Evolutionary conservation across 2,888 invertebrate species (phyloP), one percentile per base, ranked within the genome.

Genomic region (Atrina japonica): DNA sequence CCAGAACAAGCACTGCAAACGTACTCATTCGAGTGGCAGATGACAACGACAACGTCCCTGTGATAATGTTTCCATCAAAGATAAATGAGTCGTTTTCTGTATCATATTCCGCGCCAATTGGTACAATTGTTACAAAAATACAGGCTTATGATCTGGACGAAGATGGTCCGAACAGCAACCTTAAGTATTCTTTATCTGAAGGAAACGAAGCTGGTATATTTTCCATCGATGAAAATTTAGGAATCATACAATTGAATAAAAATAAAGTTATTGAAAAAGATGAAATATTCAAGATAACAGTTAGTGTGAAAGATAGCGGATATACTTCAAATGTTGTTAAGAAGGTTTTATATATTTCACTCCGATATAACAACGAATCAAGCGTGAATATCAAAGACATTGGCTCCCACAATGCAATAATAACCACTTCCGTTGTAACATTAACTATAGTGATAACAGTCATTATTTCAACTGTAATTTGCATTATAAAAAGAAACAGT

Each of bases 381-480:
- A 21, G 30, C 16, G 11, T 35, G 6, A 14, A 29, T n/a, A 16
- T 27, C 1, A 27, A 43, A 11, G 67, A 50, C 18, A 23, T 25
- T 14, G 63, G 55, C 16, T 47, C 52, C 18, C 43, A 60, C 5
- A 72, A 66, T 47, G 63, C 66, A n/a, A 66, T 66, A 40, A 83
- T 85, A 56, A 81, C 80, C 14, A 68, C 85, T 7, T 80, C 83
- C 52, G 81, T 87, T 63, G 82, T 85, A 60, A 79, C 84, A 72
- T 76, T 85, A 56, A 85, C 83, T 47, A 76, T 83, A 35, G 78
- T 85, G 43, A 69, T 85, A 18, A 80, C 82, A 52, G 83, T 81
- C 18, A 82, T 83, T 14, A 83, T 86, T 60, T 77, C 86, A 7
- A 78, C 86, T 11, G 79, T 85, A 50, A 82, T 87, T 58, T 82